Evolutionary conservation across 2,888 invertebrate genomes (phyloP), one percentile per base, ranked within the genome.

Genomic region (Idaea biselata): DNA sequence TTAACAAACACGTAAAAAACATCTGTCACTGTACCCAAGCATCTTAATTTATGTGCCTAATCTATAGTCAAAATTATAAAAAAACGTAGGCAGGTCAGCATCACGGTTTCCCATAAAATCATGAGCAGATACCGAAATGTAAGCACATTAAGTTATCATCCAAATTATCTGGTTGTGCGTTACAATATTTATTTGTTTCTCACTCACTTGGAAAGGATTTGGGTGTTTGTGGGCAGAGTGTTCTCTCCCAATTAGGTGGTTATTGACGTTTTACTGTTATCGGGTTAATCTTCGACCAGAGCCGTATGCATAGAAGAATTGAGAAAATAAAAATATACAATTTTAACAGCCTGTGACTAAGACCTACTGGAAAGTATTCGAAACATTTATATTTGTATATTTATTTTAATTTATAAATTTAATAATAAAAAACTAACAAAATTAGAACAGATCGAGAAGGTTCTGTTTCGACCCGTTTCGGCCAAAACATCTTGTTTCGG

Each of bases 151-250:
- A 87, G 87, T 90, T 92, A 92, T 92, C 92, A 75, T 74, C 74
- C 80, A 83, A 89, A 89, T 91, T 91, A 91, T 92, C 91, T 88
- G 82, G 83, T 84, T 79, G 82, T 82, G 85, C 85, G 90, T 85
- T 87, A 88, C 91, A 89, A 91, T 92, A 91, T 92, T 92, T 91
- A 92, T 92, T 91, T 89, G 91, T 92, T 88, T 89, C 89, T 89
- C 86, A 84, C 81, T 86, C 81, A 76, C 80, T 56, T 56, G 58
- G 80, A 79, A 79, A 79, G 81, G 77, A 73, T 75, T 79, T 78
- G 79, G 78, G 79, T 81, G 86, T 82, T 83, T 85, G 88, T 83
- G 84, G 83, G 83, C 82, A 79, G 86, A 88, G 84, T 86, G 87
- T 87, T 87, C 87, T 86, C 86, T 87, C 84, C 92, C 92, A 92